Conservation (phyloP, 2,888 invertebrate genomes). For the Alcis repandata region DNA sequence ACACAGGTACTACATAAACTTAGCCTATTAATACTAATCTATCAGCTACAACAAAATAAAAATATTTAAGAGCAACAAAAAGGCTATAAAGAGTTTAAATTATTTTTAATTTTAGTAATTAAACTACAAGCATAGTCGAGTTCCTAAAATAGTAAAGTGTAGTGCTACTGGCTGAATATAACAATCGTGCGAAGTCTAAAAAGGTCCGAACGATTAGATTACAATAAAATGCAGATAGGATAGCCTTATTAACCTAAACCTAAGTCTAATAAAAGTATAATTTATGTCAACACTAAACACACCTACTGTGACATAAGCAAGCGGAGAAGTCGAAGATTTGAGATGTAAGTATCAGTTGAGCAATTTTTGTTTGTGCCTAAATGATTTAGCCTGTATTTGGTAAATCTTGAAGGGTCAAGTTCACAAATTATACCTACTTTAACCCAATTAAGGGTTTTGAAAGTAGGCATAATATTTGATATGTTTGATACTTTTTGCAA, state of each 20-base stretch:
- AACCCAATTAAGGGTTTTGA: background rate
- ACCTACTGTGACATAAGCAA: slow-evolving; percentile 21
- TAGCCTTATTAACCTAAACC: background rate
- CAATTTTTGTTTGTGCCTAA: slow-evolving; percentile 16
- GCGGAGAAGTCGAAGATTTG: background rate
- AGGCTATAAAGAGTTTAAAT: too few relatives aligned
- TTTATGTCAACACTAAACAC: slow-evolving; percentile 14
- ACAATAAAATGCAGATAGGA: background rate
- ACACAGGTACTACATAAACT: too few relatives aligned
- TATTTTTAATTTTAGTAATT: too few relatives aligned
- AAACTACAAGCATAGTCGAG: too few relatives aligned
- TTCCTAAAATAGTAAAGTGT: too few relatives aligned
- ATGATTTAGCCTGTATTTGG: background rate
- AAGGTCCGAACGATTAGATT: slow-evolving; percentile 7
- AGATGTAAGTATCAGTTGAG: slow-evolving; percentile 15
- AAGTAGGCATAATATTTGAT: background rate
- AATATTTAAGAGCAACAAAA: too few relatives aligned
- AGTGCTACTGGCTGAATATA: background rate
- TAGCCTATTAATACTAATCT: too few relatives aligned
- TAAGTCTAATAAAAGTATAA: slow-evolving; percentile 26
- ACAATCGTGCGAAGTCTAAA: background rate
- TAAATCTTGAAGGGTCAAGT: slow-evolving; percentile 1
- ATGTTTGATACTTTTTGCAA: background rate
- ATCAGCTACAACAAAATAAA: too few relatives aligned
- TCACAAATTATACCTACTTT: background rate